phyloP scores from a whole-genome alignment of 2,113 vertebrate genomes.

The Camarhynchus parvulus region DNA sequence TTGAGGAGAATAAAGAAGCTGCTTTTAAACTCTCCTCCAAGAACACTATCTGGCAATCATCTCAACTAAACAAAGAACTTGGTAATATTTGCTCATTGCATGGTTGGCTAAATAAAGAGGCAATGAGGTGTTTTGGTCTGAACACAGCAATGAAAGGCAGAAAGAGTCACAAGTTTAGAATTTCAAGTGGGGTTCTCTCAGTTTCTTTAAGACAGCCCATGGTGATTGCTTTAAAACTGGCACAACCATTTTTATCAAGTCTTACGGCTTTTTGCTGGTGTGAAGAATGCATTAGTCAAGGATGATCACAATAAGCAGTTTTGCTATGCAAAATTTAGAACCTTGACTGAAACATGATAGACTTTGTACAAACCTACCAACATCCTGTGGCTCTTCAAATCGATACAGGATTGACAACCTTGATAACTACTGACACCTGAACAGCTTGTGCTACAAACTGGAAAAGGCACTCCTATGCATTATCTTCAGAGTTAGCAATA shows the following conservation, averaged over 20 bases:
- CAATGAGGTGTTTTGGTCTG: neutral
- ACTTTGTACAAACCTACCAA: conserved; percentile 22
- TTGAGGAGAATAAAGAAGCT: neutral
- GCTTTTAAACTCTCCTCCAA: neutral
- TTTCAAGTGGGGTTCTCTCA: neutral
- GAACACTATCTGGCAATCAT: neutral
- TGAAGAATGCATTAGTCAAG: conserved; percentile 41
- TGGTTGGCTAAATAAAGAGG: neutral
- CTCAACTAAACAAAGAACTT: neutral
- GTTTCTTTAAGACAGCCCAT: neutral
- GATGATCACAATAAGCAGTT: neutral
- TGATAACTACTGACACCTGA: neutral
- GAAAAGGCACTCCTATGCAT: neutral
- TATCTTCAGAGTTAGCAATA: neutral
- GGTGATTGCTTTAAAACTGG: neutral
- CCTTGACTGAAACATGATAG: conserved; percentile 5
- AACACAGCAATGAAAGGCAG: neutral
- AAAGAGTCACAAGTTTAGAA: neutral
- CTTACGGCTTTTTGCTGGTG: neutral
- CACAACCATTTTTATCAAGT: neutral
- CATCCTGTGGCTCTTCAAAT: neutral
- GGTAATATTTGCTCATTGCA: neutral
- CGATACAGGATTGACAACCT: neutral
- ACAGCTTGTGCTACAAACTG: neutral
- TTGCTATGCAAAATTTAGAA: conserved; percentile 8